Base-by-base conservation (phyloP, 2,888 invertebrate genomes). In the Galeruca laticollis region DNA sequence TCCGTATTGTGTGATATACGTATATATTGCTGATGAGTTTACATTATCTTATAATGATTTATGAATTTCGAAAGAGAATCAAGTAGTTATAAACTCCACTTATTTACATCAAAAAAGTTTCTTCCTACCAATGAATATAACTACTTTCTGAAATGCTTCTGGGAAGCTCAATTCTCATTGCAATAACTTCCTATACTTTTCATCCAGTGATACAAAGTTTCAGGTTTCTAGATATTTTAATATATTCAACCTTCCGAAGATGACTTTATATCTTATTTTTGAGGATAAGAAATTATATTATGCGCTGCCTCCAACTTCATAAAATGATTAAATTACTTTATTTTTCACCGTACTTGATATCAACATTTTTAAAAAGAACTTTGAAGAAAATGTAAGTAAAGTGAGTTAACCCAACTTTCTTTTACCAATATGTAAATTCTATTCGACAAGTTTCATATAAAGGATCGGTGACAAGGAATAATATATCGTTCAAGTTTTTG, bases 251-350 rank as follows among this genome's bases (percentile, higher is more conserved):
- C 15, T 9, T 18, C 1, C 3, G 15, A 2, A 49, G 15, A 51
- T 26, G 10, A 26, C 10, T 51, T 13, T 18, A 20, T 21, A 51
- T 51, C 8, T 21, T 11, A 21, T 51, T 51, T 26, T 51, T 1
- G n/a, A 51, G 21, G 13, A 51, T 5, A 21, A 4, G 10, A 51
- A 26, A 51, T 21, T 8, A 26, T 21, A 26, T 51, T 49, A 51
- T n/a, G 10, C 13, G n/a, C 26, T 26, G 21, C 20, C 13, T n/a
- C 3, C 13, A 52, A 21, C n/a, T 52, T 52, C 15, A 15, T 13
- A 52, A 52, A 26, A 52, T 52, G 13, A 52, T 52, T 52, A 13
- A 5, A 52, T 52, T 21, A 52, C n/a, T 52, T 26, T 4, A 21
- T 26, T 13, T 52, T 11, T 5, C 3, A 52, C 26, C n/a, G 13